Conservation (phyloP, 2,113 vertebrate genomes). For the Mus spicilegus region DNA sequence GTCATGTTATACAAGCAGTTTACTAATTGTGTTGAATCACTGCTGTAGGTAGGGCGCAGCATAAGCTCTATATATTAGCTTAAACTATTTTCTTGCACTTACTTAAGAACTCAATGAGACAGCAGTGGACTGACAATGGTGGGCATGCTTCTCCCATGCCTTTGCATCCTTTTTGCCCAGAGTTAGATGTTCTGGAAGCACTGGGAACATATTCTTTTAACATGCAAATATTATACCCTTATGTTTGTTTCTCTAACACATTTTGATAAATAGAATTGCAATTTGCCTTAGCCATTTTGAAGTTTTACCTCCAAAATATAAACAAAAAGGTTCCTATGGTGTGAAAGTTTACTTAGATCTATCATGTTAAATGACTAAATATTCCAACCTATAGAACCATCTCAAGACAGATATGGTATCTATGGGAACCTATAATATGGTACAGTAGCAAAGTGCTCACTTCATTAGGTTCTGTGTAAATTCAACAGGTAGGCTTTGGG, state of each 20-base stretch:
- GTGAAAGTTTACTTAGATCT: constrained; percentile 40
- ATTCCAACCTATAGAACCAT: neutral
- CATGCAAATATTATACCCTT: neutral
- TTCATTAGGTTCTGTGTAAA: neutral
- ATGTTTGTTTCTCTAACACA: constrained; percentile 23
- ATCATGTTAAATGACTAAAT: neutral
- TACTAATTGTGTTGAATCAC: neutral
- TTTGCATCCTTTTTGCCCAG: neutral
- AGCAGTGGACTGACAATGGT: neutral
- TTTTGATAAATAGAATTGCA: neutral
- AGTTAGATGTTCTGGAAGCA: neutral
- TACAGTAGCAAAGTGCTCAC: neutral
- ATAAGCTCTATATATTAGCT: neutral
- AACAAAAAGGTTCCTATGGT: neutral
- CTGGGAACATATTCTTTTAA: neutral
- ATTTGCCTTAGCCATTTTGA: constrained; percentile 29
- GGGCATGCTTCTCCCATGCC: neutral
- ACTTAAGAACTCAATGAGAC: neutral
- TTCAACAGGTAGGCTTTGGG: neutral
- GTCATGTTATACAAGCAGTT: neutral
- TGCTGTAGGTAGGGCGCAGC: neutral
- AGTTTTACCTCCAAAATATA: constrained; percentile 23
- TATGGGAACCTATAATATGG: neutral
- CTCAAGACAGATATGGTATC: constrained; percentile 7
- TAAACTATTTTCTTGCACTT: neutral